Base-by-base conservation (phyloP, 2,797 vertebrate species). In the Sternarchorhynchus goeldii region DNA sequence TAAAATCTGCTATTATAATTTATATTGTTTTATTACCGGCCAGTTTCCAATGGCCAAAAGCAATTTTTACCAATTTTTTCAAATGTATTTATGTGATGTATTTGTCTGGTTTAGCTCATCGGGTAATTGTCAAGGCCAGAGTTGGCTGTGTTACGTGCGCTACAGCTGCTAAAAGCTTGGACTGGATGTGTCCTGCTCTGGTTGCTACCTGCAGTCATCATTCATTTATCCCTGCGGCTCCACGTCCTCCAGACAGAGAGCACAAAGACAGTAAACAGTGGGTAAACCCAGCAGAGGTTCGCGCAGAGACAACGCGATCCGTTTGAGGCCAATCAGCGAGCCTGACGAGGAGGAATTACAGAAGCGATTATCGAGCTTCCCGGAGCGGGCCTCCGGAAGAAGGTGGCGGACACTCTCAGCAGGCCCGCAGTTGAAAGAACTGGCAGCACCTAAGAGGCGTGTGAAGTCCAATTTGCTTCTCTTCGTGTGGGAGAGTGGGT, bases 371-470 rank as follows among this genome's bases (percentile, higher is more conserved):
- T 90, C 83, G 85, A 89, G 89, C 91, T 91, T 88, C 86, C 85
- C 50, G 88, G 90, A 89, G 86, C 90, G 91, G 89, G 89, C 89
- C 89, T 91, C 87, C 86, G 92, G 92, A 92, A 90, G 88, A 91
- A 88, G 85, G 86, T 21, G 68, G 75, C 88, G 88, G 91, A 90
- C 90, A 91, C 89, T 88, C 86, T 25, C 86, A 90, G 86, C 85
- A 85, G 89, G 88, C 88, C 91, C 91, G 89, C 91, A 93, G 90
- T 91, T 92, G 92, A 90, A 91, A 88, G 87, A 87, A 87, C 89
- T 88, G 67, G 91, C 88, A 83, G 87, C 87, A 88, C 91, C 90
- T 73, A 57, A 88, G 87, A 89, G 89, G 85, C 88, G 87, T 86
- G 90, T 92, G 89, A 92, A 89, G 87, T 89, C 86, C 86, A 84